Conservation (phyloP, 2,888 invertebrate genomes). For the Pseudanteris insignis region DNA sequence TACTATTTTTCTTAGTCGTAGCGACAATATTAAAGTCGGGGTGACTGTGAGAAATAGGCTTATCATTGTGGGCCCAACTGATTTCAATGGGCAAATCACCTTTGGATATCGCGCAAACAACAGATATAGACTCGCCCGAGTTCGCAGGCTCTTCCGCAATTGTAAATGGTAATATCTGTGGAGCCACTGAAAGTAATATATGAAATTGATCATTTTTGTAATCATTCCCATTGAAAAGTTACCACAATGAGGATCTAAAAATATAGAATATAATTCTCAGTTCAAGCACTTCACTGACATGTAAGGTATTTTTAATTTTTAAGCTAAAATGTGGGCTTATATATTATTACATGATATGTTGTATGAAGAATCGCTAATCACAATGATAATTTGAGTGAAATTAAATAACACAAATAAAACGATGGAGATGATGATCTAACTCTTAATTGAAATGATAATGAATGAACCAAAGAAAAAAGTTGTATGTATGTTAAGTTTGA, state of each 20-base stretch:
- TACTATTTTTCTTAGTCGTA: slow-evolving; percentile 68
- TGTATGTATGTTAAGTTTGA: background rate
- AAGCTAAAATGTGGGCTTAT: too few species aligned
- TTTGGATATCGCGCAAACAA: slow-evolving; percentile 77
- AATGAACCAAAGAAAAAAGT: background rate
- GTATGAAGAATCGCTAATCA: too few species aligned
- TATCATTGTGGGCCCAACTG: slow-evolving; percentile 64
- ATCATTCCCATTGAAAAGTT: background rate
- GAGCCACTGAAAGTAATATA: slow-evolving; percentile 69
- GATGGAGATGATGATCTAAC: too few species aligned
- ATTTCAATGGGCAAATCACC: slow-evolving; percentile 79
- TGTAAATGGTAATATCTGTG: slow-evolving; percentile 77
- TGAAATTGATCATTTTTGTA: background rate
- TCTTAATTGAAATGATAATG: too few species aligned
- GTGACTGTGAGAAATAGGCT: slow-evolving; percentile 56
- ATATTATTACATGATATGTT: too few species aligned
- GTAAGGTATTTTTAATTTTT: too few species aligned
- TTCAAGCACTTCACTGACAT: too few species aligned
- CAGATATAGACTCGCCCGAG: slow-evolving; percentile 80
- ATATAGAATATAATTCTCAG: too few species aligned
- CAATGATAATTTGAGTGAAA: too few species aligned
- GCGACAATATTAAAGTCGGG: slow-evolving; percentile 64
- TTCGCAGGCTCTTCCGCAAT: slow-evolving; percentile 81
- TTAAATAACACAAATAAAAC: too few species aligned
- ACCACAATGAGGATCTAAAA: background rate